Conservation (phyloP, 2,888 invertebrate genomes). For the Liodrosophila aerea region DNA sequence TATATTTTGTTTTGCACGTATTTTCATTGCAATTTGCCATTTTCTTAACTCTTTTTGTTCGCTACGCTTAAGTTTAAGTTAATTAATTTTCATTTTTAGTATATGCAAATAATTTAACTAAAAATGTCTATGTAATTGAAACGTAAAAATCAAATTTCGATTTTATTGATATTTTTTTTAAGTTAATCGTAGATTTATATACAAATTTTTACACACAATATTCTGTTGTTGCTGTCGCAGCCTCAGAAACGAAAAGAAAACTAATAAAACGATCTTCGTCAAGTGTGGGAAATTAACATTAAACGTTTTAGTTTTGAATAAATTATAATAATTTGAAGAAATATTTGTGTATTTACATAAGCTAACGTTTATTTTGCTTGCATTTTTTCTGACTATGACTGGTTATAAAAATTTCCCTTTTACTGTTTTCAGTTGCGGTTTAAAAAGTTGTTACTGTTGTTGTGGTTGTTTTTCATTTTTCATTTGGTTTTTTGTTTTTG, state of each 20-base stretch:
- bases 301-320: conserved; percentile 4
- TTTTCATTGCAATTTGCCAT: conserved; percentile 7
- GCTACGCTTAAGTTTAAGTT: conserved; percentile 39
- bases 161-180: conserved; percentile 34
- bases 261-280: conserved; percentile 40
- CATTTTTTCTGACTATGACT: conserved; percentile 26
- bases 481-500: conserved; percentile 43
- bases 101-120: conserved; percentile 26
- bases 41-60: conserved; percentile 16
- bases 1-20: conserved; percentile 33
- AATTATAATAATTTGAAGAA: conserved; percentile 16
- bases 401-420: conserved; percentile 48
- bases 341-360: conserved; percentile 52
- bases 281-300: conserved; percentile 2
- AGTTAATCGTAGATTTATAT: conserved; percentile 50
- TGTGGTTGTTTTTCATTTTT: conserved; percentile 15
- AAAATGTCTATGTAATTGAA: conserved; percentile 27
- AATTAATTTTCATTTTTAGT: conserved; percentile 29
- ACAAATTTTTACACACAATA: conserved; percentile 69
- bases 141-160: conserved; percentile 9
- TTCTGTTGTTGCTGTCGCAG: conserved; percentile 33
- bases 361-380: conserved; percentile 22
- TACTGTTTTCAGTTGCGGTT: conserved; percentile 41
- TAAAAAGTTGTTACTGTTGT: conserved; percentile 54
- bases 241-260: conserved; percentile 13